Conservation (phyloP, 2,797 vertebrate species). For the Astyanax mexicanus region DNA sequence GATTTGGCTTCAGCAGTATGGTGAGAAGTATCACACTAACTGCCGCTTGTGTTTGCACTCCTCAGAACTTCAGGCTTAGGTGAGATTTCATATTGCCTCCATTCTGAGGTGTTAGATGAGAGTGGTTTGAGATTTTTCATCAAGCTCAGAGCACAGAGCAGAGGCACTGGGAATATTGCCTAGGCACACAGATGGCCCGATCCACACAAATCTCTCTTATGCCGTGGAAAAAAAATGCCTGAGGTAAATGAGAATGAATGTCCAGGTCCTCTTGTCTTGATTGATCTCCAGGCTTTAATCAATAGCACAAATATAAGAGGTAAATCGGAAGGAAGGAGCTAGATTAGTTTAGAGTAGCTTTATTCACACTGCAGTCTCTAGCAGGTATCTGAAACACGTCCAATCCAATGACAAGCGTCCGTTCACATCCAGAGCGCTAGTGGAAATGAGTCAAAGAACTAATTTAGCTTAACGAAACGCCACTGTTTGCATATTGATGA, state of each 20-base stretch:
- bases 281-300: conserved; percentile 69
- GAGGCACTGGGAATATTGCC: conserved; percentile 58
- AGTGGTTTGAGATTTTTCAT: conserved; percentile 44
- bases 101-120: conserved; percentile 28
- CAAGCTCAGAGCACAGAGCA: conserved; percentile 32
- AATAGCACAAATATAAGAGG: conserved; percentile 57
- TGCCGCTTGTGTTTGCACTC: neutral
- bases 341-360: conserved; percentile 52
- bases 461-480: conserved; percentile 44
- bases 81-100: conserved; percentile 18
- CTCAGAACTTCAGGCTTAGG: conserved; percentile 3
- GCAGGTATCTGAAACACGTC: conserved; percentile 56
- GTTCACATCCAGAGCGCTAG: conserved; percentile 26
- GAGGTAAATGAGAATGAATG: conserved; percentile 74
- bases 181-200: conserved; percentile 63
- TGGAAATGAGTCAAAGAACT: conserved; percentile 26
- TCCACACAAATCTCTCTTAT: conserved; percentile 60
- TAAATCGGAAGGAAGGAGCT: conserved; percentile 32
- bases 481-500: conserved; percentile 28
- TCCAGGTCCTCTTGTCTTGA: conserved; percentile 59
- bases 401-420: conserved; percentile 41
- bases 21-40: neutral
- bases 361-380: conserved; percentile 23
- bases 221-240: conserved; percentile 62
- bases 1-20: neutral